Evolutionary conservation across 2,888 invertebrate genomes (phyloP).

Genomic region (Stenodema calcarata): DNA sequence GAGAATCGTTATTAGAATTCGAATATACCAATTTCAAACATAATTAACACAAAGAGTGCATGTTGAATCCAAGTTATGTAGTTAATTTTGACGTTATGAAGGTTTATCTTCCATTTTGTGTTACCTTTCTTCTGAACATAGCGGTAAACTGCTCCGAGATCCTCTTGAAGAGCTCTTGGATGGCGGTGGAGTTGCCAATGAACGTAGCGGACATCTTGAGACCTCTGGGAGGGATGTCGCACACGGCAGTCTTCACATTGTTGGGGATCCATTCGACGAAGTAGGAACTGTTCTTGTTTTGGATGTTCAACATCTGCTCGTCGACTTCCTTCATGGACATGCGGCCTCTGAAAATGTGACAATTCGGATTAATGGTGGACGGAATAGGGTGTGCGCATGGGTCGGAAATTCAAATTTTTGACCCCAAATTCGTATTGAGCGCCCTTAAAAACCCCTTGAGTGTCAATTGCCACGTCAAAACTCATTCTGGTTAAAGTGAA

Average conservation of each 20-base stretch:
- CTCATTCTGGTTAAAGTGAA: background rate
- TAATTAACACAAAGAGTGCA: no score
- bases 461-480: no score
- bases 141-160: slow-evolving; percentile 86
- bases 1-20: background rate
- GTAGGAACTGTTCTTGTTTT: slow-evolving; percentile 83
- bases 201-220: slow-evolving; percentile 89
- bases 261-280: slow-evolving; percentile 89
- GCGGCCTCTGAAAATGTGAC: slow-evolving; percentile 60
- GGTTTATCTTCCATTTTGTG: background rate
- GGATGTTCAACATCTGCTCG: slow-evolving; percentile 94
- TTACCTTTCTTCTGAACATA: slow-evolving; percentile 90
- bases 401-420: no score
- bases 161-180: slow-evolving; percentile 85
- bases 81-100: background rate
- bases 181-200: slow-evolving; percentile 85
- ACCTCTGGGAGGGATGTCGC: slow-evolving; percentile 80
- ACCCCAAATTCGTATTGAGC: no score
- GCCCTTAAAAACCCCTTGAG: background rate
- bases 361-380: background rate
- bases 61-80: background rate
- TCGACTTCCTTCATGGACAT: slow-evolving; percentile 95
- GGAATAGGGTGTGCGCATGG: no score
- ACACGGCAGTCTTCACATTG: slow-evolving; percentile 81
- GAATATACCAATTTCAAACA: no score